Conservation (phyloP, 2,888 invertebrate species). For the Pterostichus niger region DNA sequence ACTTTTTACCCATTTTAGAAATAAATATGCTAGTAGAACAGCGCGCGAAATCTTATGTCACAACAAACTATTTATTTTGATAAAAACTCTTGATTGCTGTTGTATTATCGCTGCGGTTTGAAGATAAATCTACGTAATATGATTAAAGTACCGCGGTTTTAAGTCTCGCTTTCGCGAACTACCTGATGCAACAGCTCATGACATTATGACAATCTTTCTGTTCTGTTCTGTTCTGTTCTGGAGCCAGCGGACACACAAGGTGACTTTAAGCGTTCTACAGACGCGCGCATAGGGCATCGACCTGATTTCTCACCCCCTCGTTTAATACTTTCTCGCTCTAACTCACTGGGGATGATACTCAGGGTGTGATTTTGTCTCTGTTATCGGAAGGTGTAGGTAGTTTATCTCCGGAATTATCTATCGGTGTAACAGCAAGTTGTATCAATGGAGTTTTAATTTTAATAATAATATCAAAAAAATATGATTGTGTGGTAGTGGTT, state of each 20-base stretch:
- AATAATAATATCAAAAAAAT: too few species aligned
- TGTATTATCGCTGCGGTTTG: not conserved
- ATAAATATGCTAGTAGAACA: not conserved
- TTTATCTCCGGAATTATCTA: too few species aligned
- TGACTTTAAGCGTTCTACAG: not conserved
- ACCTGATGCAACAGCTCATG: not conserved
- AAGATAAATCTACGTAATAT: not conserved
- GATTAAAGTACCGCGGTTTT: not conserved
- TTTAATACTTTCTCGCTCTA: not conserved
- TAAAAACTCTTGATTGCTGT: not conserved
- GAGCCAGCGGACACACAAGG: conserved; percentile 29
- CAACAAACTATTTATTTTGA: conserved; percentile 17
- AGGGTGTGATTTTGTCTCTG: not conserved
- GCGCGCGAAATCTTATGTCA: not conserved
- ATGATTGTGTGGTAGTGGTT: too few species aligned
- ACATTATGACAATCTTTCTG: not conserved
- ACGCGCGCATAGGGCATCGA: conserved; percentile 28
- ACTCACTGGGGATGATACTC: not conserved
- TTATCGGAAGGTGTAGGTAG: not conserved
- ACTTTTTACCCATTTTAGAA: not conserved
- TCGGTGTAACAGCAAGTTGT: too few species aligned
- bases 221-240: not conserved
- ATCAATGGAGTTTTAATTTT: too few species aligned
- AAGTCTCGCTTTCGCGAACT: not conserved
- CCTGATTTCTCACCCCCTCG: conserved; percentile 16